These are phyloP conservation scores for Myotis myotis DNA, from an alignment of 2,797 vertebrate species.

Conservation along the genomic window DNA sequence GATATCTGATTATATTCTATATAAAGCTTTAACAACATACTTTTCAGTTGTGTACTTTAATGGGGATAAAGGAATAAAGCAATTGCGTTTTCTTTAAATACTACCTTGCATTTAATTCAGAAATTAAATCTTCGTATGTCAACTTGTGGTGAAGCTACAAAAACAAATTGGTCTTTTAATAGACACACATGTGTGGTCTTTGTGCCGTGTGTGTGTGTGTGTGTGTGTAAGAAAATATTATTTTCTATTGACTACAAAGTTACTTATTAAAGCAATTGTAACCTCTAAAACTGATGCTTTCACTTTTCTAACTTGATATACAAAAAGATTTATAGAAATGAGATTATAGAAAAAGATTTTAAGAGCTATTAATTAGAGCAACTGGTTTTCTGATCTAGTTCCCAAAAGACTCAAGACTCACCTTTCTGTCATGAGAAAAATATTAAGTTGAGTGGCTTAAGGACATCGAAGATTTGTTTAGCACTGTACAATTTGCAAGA, in stretches of 20 bases:
- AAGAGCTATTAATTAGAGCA: background rate
- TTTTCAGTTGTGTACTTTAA: background rate
- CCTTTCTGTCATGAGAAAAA: conserved; percentile 57
- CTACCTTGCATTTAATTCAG: background rate
- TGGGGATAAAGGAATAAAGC: background rate
- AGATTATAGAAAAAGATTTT: too few species aligned
- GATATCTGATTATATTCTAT: background rate
- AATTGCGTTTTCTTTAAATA: background rate
- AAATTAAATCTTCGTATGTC: conserved; percentile 11
- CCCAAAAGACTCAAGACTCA: conserved; percentile 44
- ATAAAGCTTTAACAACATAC: background rate
- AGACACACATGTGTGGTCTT: background rate
- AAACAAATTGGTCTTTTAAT: background rate
- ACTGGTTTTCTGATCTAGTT: conserved; percentile 48
- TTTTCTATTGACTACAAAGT: background rate
- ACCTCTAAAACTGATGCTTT: background rate
- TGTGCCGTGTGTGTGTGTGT: background rate
- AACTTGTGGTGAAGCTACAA: background rate
- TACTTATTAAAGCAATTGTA: background rate
- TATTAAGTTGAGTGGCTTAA: conserved; percentile 53
- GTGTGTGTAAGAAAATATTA: background rate
- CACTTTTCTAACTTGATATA: background rate
- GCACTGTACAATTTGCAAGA: background rate
- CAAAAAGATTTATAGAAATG: too few species aligned
- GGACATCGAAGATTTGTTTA: conserved; percentile 5